phyloP scores from a whole-genome alignment of 2,113 vertebrate genomes.

The Nycticebus coucang region DNA sequence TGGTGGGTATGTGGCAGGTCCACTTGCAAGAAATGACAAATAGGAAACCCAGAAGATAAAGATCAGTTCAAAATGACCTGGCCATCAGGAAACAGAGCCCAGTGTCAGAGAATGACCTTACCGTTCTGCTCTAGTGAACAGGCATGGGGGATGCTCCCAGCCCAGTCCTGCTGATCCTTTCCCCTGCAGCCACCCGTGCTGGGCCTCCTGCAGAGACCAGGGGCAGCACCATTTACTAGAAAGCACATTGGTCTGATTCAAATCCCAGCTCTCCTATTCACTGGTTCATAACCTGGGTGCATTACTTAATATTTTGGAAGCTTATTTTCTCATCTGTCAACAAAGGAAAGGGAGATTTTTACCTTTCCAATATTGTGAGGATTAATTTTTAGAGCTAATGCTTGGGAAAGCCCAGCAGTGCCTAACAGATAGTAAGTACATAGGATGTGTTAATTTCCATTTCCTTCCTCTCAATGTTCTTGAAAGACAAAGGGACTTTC shows the following conservation, averaged over 20 bases:
- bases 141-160: not conserved
- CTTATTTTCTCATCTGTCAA: not conserved
- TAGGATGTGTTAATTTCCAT: not conserved
- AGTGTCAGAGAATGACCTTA: not conserved
- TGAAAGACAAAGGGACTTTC: not conserved
- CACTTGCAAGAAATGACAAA: not conserved
- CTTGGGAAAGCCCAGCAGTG: not conserved
- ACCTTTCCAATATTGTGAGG: not conserved
- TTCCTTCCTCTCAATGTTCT: not conserved
- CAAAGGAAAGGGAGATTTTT: not conserved
- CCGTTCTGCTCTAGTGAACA: not conserved
- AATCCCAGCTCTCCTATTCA: not conserved
- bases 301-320: not conserved
- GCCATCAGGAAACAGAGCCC: not conserved
- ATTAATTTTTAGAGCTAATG: not conserved
- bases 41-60: not conserved
- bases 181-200: too few species aligned
- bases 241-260: not conserved
- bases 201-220: too few species aligned
- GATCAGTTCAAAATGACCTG: not conserved
- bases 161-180: too few species aligned
- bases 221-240: not conserved
- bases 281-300: not conserved
- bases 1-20: not conserved
- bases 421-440: not conserved